These are phyloP conservation scores for Nomada lathburiana DNA, from an alignment of 2,888 invertebrate species.

Conservation along the genomic window DNA sequence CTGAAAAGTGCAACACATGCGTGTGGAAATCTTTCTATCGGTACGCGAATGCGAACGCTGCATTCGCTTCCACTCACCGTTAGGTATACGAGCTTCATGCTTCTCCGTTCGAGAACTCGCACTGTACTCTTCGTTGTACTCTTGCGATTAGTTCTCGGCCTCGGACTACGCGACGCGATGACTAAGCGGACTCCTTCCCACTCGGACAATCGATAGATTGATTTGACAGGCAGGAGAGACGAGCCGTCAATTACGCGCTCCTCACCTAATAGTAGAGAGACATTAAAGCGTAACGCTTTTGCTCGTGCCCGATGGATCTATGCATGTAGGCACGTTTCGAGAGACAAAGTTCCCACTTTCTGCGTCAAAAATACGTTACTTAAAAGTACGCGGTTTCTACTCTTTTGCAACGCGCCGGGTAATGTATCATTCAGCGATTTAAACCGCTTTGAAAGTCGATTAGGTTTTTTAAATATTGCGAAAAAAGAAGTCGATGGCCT, in stretches of 20 bases:
- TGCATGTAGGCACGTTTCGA: too few species aligned
- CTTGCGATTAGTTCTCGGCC: background rate
- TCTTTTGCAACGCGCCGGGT: slow-evolving; percentile 46
- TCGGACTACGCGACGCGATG: slow-evolving; percentile 9
- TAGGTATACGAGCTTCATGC: slow-evolving; percentile 42
- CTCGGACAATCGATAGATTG: slow-evolving; percentile 39
- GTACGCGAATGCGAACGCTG: too few species aligned
- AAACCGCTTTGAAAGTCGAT: slow-evolving; percentile 65
- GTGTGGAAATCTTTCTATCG: background rate
- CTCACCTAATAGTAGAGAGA: background rate
- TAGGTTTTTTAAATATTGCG: slow-evolving; percentile 59
- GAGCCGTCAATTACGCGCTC: background rate
- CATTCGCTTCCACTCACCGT: slow-evolving; percentile 22
- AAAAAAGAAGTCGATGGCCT: slow-evolving; percentile 17
- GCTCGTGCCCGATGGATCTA: background rate
- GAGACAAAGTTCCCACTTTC: too few species aligned
- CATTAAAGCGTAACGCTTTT: too few species aligned
- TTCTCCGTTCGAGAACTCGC: background rate
- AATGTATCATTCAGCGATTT: slow-evolving; percentile 60
- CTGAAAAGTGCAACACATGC: slow-evolving; percentile 40
- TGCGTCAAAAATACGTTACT: background rate
- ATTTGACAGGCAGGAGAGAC: slow-evolving; percentile 3
- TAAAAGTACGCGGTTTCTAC: slow-evolving; percentile 40
- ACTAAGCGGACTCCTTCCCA: slow-evolving; percentile 10
- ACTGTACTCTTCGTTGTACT: background rate